Evolutionary conservation across 2,888 invertebrate species (phyloP), one percentile per base, ranked within the genome.

Genomic region (Blastobasis adustella): DNA sequence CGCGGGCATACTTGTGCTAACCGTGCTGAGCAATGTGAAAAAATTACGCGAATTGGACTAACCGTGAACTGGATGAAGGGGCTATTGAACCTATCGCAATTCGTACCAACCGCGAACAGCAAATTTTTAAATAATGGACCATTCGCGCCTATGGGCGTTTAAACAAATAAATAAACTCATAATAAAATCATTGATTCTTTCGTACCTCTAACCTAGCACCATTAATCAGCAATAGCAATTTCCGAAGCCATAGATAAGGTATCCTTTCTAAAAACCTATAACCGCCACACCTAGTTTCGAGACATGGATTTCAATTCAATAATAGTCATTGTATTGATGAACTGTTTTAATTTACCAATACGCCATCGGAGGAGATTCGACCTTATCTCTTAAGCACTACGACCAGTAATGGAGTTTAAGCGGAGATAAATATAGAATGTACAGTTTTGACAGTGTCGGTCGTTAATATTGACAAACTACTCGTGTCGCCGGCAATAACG

Each of bases 381-480:
- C 43, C 45, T 47, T 49, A 37, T 10, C 10, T 5, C 40, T 44
- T 23, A 23, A 3, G 23, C 23, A 23, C 23, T 23, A 23, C 23
- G 23, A 3, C 23, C 23, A 23, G 23, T 23, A 23, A 23, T 23
- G 23, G 23, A 23, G 23, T 23, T 23, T 9, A 38, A 39, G 39
- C 4, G 23, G 37, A 10, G 45, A 47, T 37, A 9, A 47, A 4
- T n/a, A 37, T n/a, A 7, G 38, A 53, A 53, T 51, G 45, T 50
- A 10, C 36, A 46, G 43, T 48, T 49, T 42, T 46, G 50, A 51
- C 50, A 48, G 40, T 10, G 45, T 8, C 46, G 47, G 50, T 47
- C 56, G 63, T 65, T 65, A 62, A 58, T 58, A 61, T 57, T 58
- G 58, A 61, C 51, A 50, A 56, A 58, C 54, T 55, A 56, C 55